These are phyloP conservation scores for Poecile montanus DNA, from an alignment of 2,797 vertebrate genomes.

Conservation along the genomic window DNA sequence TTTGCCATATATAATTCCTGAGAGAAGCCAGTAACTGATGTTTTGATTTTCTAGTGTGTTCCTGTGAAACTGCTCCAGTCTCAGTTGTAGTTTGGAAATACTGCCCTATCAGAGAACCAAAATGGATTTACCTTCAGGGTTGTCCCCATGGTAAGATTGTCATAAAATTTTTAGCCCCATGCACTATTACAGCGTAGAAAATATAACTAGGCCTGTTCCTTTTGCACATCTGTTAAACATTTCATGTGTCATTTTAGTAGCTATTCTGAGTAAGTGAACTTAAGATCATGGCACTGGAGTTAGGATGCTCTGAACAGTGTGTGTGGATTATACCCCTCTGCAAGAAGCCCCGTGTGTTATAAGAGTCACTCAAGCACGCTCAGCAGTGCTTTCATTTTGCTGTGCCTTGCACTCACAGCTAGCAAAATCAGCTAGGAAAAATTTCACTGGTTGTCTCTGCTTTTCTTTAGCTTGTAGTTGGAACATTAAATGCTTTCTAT, in stretches of 20 bases:
- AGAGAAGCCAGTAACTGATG: slow-evolving; percentile 23
- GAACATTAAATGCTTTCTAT: slow-evolving; percentile 29
- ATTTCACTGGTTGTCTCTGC: slow-evolving; percentile 49
- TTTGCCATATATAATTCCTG: slow-evolving; percentile 29
- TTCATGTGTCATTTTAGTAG: not conserved
- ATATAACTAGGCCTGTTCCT: not conserved
- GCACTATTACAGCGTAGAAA: not conserved
- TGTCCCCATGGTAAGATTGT: not conserved
- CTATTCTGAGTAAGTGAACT: not conserved
- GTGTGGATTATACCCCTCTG: not conserved
- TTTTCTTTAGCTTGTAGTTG: slow-evolving; percentile 39
- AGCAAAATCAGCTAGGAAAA: slow-evolving; percentile 39
- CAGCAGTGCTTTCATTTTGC: not conserved
- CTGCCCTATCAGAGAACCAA: not conserved
- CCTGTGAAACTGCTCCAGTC: slow-evolving; percentile 37
- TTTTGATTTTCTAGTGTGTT: slow-evolving; percentile 24
- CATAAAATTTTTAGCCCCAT: not conserved
- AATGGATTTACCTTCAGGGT: slow-evolving; percentile 9
- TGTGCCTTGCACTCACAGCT: not conserved
- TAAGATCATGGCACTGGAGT: not conserved
- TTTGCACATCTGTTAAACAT: slow-evolving; percentile 2
- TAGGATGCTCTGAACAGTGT: not conserved
- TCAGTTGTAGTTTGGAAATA: slow-evolving; percentile 12
- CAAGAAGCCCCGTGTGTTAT: not conserved
- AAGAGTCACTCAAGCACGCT: not conserved